Conservation (phyloP, 92 coral and sea anemone species). For the Epizoanthus illoricatus region DNA sequence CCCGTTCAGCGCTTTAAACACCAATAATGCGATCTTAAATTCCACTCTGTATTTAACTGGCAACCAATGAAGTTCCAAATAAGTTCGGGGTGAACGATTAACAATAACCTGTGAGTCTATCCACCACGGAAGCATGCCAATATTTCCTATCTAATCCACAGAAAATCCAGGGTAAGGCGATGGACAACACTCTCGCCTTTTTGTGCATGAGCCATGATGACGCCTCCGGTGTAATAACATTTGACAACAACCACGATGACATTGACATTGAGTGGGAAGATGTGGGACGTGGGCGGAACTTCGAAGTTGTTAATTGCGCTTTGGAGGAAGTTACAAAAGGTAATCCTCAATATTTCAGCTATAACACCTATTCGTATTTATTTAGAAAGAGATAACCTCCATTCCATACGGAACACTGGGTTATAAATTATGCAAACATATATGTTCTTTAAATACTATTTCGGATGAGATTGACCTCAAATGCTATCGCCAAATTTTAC, state of each 20-base stretch:
- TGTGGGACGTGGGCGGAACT: slow-evolving; percentile 50
- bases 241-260: slow-evolving; percentile 36
- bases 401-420: too few relatives aligned
- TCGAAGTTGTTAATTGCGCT: slow-evolving; percentile 46
- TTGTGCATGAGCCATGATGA: slow-evolving; percentile 60
- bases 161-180: slow-evolving; percentile 38
- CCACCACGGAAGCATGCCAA: background rate
- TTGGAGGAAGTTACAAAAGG: slow-evolving; percentile 48
- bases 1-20: too few relatives aligned
- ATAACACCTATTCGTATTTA: too few relatives aligned
- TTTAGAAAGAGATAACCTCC: too few relatives aligned
- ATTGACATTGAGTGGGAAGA: slow-evolving; percentile 48
- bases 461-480: too few relatives aligned
- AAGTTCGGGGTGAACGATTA: too few relatives aligned
- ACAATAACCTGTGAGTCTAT: background rate
- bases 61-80: too few relatives aligned
- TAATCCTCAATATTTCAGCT: background rate
- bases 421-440: too few relatives aligned
- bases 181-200: slow-evolving; percentile 44
- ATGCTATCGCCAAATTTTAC: too few relatives aligned
- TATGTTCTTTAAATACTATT: too few relatives aligned
- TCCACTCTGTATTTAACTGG: too few relatives aligned
- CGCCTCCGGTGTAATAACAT: slow-evolving; percentile 47
- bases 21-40: too few relatives aligned
- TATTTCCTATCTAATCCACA: background rate